Percentiles rank a stretch among this genome's conserved stretches.
Evolutionary conservation across 30 jellyfish, hydroid and myxozoan species (phyloP).

Genomic region (Aurelia aurita): DNA sequence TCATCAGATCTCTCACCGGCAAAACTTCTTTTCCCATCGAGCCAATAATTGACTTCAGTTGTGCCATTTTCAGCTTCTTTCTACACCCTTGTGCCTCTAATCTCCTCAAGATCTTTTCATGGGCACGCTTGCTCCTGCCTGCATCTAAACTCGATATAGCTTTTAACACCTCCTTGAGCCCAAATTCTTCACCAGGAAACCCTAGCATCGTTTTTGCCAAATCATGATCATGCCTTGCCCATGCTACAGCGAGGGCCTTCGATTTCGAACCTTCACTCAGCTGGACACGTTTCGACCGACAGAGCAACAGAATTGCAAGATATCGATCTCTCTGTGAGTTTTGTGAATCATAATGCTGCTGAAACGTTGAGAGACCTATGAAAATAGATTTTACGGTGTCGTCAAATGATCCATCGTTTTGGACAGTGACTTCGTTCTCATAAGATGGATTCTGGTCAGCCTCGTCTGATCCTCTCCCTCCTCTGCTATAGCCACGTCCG

Average conservation of each 20-base stretch:
- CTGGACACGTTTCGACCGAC: conserved; percentile 9
- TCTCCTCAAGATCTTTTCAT: conserved; percentile 28
- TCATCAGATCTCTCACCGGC: conserved; percentile 5
- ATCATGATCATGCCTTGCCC: conserved; percentile 64
- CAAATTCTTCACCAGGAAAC: conserved; percentile 55
- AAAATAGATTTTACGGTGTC: conserved; percentile 14
- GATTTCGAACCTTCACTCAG: conserved; percentile 43
- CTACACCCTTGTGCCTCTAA: conserved; percentile 72
- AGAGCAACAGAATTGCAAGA: conserved; percentile 44
- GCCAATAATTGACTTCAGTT: conserved; percentile 53
- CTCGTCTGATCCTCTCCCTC: not conserved
- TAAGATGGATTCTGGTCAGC: not conserved
- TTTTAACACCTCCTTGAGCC: conserved; percentile 63
- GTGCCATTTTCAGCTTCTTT: conserved; percentile 48
- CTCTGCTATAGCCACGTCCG: not conserved
- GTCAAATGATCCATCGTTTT: conserved; percentile 14
- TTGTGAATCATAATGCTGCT: conserved; percentile 64
- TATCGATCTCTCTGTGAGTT: conserved; percentile 30
- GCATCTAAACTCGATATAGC: conserved; percentile 67
- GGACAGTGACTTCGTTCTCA: not conserved
- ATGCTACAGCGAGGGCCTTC: conserved; percentile 74
- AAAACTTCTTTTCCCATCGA: conserved; percentile 31
- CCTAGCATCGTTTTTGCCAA: conserved; percentile 59
- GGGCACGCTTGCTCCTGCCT: conserved; percentile 41
- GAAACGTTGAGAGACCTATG: conserved; percentile 26